Base-by-base conservation (phyloP, 2,888 invertebrate genomes). In the Dryobotodes eremita region DNA sequence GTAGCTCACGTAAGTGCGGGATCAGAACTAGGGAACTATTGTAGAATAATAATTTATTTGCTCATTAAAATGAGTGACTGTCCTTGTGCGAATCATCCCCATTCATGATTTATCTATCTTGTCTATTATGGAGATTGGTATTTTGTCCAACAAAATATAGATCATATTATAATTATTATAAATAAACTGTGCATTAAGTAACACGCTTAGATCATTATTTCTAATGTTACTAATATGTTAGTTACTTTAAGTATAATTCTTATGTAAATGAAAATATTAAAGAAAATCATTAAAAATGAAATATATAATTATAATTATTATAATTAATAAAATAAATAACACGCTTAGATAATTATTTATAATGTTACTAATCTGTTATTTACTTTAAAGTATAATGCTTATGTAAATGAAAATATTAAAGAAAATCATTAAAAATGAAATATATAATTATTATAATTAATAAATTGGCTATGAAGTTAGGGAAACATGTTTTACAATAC, bases 1-100 rank as follows among this genome's bases (percentile, higher is more conserved):
- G 84, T 88, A 87, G 87, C 70, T 76, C 84, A 88, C 86, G 48
- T 72, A 88, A 79, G 87, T 83, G 84, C 82, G 87, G 88, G 87
- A 87, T 84, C 87, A 87, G 86, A 84, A 76, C 69, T 88, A 87
- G 88, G 68, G 46, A 88, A 79, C 72, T 85, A 86, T 82, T 75
- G 86, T 85, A 86, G 78, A 78, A 75, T 84, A 83, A 71, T 76
- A 13, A 76, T 65, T 76, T 78, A 68, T 77, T 82, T 65, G 62
- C 77, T 76, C 71, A 77, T 78, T 50, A n/a, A 66, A 79, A 77
- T 82, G 79, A 42, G 57, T 62, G 75, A 68, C 31, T 53, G 53
- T 81, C 59, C 62, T 73, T 73, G 72, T 79, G 68, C 23, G 36
- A 46, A 23, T 77, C 71, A 78, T 72, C 46, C 48, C 42, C 55